Evolutionary conservation across 2,888 invertebrate species (phyloP).

Genomic region (Leucozona laternaria): DNA sequence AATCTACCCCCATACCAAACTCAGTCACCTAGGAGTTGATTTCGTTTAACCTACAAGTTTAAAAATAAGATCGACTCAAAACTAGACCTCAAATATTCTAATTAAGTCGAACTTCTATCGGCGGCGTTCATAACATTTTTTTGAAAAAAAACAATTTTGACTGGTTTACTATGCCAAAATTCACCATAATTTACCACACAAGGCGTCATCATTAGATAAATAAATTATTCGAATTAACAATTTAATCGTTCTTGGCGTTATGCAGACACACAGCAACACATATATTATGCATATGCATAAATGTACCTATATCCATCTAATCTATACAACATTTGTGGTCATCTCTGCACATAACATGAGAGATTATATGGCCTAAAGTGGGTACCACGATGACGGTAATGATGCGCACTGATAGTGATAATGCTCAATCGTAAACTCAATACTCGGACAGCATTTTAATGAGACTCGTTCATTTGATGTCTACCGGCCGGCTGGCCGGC

Average conservation of each 20-base stretch:
- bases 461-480: slow-evolving; percentile 58
- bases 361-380: slow-evolving; percentile 49
- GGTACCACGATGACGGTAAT: slow-evolving; percentile 55
- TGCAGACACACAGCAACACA: background rate
- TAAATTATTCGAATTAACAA: slow-evolving; percentile 59
- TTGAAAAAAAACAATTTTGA: too few relatives aligned
- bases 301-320: background rate
- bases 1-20: too few relatives aligned
- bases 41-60: too few relatives aligned
- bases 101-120: too few relatives aligned
- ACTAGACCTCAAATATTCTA: too few relatives aligned
- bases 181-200: background rate
- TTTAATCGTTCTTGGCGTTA: slow-evolving; percentile 44
- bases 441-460: slow-evolving; percentile 65
- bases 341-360: slow-evolving; percentile 35
- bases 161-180: too few relatives aligned
- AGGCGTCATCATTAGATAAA: slow-evolving; percentile 44
- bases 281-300: background rate
- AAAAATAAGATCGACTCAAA: too few relatives aligned
- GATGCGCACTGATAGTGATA: slow-evolving; percentile 62
- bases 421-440: slow-evolving; percentile 54
- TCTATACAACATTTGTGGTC: slow-evolving; percentile 7
- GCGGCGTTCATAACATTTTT: too few relatives aligned
- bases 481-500: slow-evolving; percentile 6
- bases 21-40: too few relatives aligned